These are phyloP conservation scores for Oncorhynchus tshawytscha DNA, from an alignment of 2,113 vertebrate genomes.

Conservation along the genomic window DNA sequence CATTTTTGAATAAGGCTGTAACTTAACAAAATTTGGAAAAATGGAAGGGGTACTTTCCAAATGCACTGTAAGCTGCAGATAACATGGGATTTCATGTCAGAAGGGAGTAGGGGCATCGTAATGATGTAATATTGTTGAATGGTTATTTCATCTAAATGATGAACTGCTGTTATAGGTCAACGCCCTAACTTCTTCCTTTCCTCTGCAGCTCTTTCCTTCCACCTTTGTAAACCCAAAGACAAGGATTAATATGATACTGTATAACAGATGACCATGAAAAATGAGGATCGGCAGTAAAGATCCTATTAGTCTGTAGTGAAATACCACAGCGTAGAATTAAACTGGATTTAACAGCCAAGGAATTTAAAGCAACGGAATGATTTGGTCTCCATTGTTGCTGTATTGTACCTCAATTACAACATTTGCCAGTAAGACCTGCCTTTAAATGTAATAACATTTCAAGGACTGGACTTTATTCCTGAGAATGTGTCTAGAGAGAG, in stretches of 20 bases:
- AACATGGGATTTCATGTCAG: no score
- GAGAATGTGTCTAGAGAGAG: constrained; percentile 3
- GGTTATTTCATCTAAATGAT: no score
- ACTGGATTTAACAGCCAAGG: constrained; percentile 7
- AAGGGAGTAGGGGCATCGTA: no score
- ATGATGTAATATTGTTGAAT: no score
- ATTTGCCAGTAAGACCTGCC: constrained; percentile 39
- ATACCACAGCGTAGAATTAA: constrained; percentile 35
- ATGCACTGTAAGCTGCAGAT: no score
- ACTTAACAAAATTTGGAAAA: no score
- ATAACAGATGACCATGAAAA: constrained; percentile 48
- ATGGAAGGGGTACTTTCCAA: no score
- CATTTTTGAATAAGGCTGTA: no score
- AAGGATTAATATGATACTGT: constrained; percentile 49
- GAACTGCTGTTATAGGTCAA: neutral
- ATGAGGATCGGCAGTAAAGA: constrained; percentile 49
- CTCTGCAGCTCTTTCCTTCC: constrained; percentile 15
- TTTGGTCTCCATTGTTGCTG: constrained; percentile 43
- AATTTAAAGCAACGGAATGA: constrained; percentile 48
- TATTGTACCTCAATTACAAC: constrained; percentile 44
- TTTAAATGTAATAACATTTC: constrained; percentile 50
- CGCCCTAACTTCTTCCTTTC: neutral
- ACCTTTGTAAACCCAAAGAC: constrained; percentile 52
- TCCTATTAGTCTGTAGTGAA: constrained; percentile 46
- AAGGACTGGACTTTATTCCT: constrained; percentile 13